A percentile compares a stretch with the other conserved stretches of the same genome.
phyloP scores from a whole-genome alignment of 1,140 invertebrate species.

The Drosophila pruinosa region DNA sequence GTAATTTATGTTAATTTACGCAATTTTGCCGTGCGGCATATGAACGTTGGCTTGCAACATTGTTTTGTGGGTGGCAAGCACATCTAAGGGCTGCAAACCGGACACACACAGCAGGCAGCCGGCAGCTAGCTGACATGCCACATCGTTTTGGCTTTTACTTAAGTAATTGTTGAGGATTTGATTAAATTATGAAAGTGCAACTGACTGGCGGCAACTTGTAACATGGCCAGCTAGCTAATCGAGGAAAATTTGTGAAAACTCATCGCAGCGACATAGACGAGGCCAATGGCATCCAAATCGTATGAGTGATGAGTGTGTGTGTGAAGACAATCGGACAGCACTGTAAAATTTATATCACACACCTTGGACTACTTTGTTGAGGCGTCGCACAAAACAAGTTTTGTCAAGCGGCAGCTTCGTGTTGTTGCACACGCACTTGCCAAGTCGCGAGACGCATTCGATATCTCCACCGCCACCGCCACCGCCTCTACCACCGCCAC shows the following conservation, averaged over 20 bases:
- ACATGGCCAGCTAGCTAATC: conserved; percentile 42
- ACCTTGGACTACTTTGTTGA: conserved; percentile 75
- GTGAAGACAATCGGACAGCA: conserved; percentile 24
- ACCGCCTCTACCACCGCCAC: background rate
- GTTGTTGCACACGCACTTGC: conserved; percentile 51
- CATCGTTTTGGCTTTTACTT: background rate
- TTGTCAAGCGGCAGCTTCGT: conserved; percentile 20
- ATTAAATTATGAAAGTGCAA: conserved; percentile 39
- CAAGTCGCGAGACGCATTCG: conserved; percentile 56
- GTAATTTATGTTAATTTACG: conserved; percentile 79
- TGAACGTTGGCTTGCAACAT: conserved; percentile 21
- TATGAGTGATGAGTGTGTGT: too few species aligned
- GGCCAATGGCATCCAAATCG: conserved; percentile 50
- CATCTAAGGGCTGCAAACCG: background rate
- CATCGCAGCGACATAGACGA: conserved; percentile 2
- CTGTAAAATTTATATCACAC: conserved; percentile 74
- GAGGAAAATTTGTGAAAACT: conserved; percentile 46
- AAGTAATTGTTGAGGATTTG: conserved; percentile 12
- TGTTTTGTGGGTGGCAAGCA: conserved; percentile 31
- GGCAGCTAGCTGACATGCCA: conserved; percentile 2
- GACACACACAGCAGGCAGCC: too few species aligned
- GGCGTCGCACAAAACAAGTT: conserved; percentile 74
- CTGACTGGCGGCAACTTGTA: conserved; percentile 26
- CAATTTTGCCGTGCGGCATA: conserved; percentile 55
- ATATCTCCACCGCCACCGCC: conserved; percentile 17